Conservation (phyloP, 2,113 vertebrate species). For the Eupsittula cactorum region DNA sequence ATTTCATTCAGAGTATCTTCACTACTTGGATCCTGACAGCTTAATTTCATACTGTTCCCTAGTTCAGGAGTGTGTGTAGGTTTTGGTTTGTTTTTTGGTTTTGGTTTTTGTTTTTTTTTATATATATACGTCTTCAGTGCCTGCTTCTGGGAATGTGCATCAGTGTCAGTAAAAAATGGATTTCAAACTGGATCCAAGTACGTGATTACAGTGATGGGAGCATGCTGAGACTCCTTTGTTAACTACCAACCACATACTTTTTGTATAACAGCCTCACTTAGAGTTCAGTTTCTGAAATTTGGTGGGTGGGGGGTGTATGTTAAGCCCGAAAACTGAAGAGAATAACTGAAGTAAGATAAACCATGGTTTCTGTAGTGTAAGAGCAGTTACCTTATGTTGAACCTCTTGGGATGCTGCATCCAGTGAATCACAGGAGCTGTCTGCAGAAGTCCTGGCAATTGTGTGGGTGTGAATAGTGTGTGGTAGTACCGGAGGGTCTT, state of each 20-base stretch:
- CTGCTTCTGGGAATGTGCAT: neutral
- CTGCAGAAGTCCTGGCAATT: neutral
- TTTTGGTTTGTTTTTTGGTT: neutral
- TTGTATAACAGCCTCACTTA: neutral
- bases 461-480: accelerated
- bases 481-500: too few species aligned
- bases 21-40: accelerated
- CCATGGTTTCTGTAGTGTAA: accelerated
- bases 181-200: neutral
- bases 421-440: neutral
- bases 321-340: neutral
- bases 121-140: neutral
- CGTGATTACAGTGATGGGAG: neutral
- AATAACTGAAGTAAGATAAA: neutral
- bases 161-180: neutral
- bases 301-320: neutral
- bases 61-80: neutral
- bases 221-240: neutral
- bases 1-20: accelerated
- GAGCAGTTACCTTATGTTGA: neutral
- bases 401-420: neutral
- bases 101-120: neutral
- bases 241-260: neutral
- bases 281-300: neutral
- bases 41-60: neutral